A percentile compares a stretch with the other conserved stretches of the same genome.
phyloP scores from a whole-genome alignment of 2,113 vertebrate genomes.

The Alligator mississippiensis region DNA sequence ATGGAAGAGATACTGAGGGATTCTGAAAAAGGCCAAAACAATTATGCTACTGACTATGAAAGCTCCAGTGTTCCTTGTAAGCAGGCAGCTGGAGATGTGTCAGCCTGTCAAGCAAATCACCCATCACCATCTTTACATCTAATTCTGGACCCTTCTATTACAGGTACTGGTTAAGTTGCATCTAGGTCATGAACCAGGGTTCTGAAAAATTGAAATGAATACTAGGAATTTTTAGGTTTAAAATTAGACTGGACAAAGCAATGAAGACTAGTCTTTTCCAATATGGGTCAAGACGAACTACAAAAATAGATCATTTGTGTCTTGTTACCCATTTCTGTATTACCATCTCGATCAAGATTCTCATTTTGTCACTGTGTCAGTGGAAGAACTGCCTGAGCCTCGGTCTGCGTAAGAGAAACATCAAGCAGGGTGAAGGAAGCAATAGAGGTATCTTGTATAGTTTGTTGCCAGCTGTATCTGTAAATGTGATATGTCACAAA shows the following conservation, averaged over 20 bases:
- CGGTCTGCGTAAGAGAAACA: not conserved
- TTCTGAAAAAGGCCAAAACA: conserved; percentile 77
- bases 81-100: conserved; percentile 41
- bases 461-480: not conserved
- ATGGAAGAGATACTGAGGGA: conserved; percentile 93
- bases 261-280: not conserved
- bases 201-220: conserved; percentile 14
- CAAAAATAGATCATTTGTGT: not conserved
- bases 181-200: not conserved
- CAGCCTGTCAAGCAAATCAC: conserved; percentile 46
- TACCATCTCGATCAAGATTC: not conserved
- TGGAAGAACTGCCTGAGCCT: not conserved
- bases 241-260: accelerated
- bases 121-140: conserved; percentile 76
- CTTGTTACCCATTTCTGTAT: not conserved
- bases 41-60: not conserved
- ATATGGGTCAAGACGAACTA: not conserved
- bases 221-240: not conserved
- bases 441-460: accelerated
- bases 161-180: conserved; percentile 65
- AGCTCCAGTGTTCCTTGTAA: conserved; percentile 25
- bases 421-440: not conserved
- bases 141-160: conserved; percentile 75
- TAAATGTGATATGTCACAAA: not conserved
- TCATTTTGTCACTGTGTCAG: not conserved